Evolutionary conservation across 2,113 vertebrate genomes (phyloP), one percentile per base, ranked within the genome.

Genomic region (Columba janthina): DNA sequence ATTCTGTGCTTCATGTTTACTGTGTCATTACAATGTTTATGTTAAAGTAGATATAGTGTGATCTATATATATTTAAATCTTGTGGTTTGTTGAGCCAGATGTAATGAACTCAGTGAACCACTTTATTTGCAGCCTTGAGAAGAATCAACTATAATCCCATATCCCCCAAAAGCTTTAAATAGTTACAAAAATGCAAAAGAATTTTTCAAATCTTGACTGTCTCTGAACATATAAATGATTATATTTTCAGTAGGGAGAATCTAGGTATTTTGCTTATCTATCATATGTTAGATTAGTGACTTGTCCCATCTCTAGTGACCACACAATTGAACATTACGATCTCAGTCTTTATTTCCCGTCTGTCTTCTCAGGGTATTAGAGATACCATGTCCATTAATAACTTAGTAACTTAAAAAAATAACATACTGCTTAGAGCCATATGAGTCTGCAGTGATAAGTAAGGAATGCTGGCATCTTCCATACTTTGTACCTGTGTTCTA

Each of bases 41-140:
- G 96, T 92, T 85, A 94, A 82, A 83, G 56, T 51, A 91, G 65
- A 15, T 85, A 46, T 65, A 66, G 25, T 90, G 44, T 87, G 42
- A 85, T 92, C 60, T 80, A 31, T 66, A 79, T 80, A 42, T 84
- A 84, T 87, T 94, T 88, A 94, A 96, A 96, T 93, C n/a, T 90
- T 51, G 86, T 90, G 66, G 31, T 96, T 96, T 96, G 48, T 95
- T 96, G 65, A 89, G 34, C 51, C 74, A 92, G 74, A 75, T 66
- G 44, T 74, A 92, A 95, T 85, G 88, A 96, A 84, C 32, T 85
- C 75, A 91, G 29, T 89, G 71, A 94, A 93, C 76, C 70, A 82
- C 73, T 88, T 87, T 91, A 88, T 92, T 82, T 94, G 13, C 57
- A 97, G 44, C 24, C 51, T 66, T 86, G 36, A 89, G 70, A 95